Percentiles rank a stretch among this genome's conserved stretches.
Conservation (phyloP, 2,888 invertebrate genomes). For the Serrognathus titanus region DNA sequence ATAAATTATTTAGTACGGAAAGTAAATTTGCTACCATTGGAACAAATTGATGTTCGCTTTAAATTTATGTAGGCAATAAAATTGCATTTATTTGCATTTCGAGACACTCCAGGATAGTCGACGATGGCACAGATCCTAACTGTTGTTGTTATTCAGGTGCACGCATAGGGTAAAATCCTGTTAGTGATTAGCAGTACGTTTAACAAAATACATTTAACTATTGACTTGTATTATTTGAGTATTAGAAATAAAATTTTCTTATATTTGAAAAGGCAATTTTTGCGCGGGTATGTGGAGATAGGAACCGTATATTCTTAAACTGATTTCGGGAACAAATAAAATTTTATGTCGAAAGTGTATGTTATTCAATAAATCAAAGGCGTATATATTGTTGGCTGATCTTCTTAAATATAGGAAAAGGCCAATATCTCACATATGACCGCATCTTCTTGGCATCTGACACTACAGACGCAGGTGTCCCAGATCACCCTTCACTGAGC, state of each 20-base stretch:
- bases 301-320: too few species aligned
- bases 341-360: not conserved
- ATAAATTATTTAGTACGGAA: conserved; percentile 28
- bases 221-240: too few species aligned
- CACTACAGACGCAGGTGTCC: conserved; percentile 30
- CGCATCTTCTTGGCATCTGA: conserved; percentile 29
- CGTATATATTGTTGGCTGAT: conserved; percentile 13
- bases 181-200: too few species aligned
- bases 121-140: too few species aligned
- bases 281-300: too few species aligned
- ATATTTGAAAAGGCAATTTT: too few species aligned
- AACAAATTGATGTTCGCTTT: conserved; percentile 31
- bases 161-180: too few species aligned
- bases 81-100: conserved; percentile 11
- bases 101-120: not conserved
- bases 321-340: too few species aligned
- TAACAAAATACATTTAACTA: too few species aligned
- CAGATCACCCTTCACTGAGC: conserved; percentile 28
- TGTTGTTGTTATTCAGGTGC: too few species aligned
- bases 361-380: conserved; percentile 14
- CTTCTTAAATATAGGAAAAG: conserved; percentile 13
- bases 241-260: too few species aligned
- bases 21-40: conserved; percentile 30
- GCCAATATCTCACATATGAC: conserved; percentile 28
- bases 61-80: conserved; percentile 33